These are phyloP conservation scores for Acrocyrtus sp. DNA, from an alignment of 2,888 invertebrate species.

Conservation along the genomic window DNA sequence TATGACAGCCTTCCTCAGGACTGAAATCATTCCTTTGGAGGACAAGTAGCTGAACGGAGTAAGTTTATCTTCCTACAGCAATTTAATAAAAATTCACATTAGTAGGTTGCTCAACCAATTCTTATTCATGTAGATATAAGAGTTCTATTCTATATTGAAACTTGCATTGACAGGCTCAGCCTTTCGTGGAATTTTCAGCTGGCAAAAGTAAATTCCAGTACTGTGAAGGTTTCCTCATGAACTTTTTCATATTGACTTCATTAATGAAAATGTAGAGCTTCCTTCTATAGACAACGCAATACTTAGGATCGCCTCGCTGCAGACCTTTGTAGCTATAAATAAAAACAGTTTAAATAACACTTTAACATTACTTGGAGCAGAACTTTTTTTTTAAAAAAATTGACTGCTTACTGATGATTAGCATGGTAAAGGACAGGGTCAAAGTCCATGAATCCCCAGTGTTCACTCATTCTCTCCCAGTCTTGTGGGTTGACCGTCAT, in stretches of 20 bases:
- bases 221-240: slow-evolving; percentile 48
- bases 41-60: slow-evolving; percentile 46
- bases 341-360: neutral
- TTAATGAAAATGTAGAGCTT: slow-evolving; percentile 47
- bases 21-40: slow-evolving; percentile 42
- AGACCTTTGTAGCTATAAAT: slow-evolving; percentile 49
- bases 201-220: slow-evolving; percentile 44
- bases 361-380: neutral
- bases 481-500: slow-evolving; percentile 32
- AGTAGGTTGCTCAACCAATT: neutral
- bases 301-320: slow-evolving; percentile 49
- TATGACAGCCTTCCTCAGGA: slow-evolving; percentile 36
- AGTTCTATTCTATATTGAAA: slow-evolving; percentile 4
- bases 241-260: slow-evolving; percentile 39
- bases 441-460: slow-evolving; percentile 56
- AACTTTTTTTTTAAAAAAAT: neutral
- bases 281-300: slow-evolving; percentile 41
- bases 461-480: slow-evolving; percentile 27
- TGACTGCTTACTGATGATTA: slow-evolving; percentile 42
- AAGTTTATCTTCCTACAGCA: slow-evolving; percentile 41
- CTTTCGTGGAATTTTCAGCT: slow-evolving; percentile 44
- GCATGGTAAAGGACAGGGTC: slow-evolving; percentile 53
- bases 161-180: slow-evolving; percentile 40
- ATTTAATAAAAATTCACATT: neutral
- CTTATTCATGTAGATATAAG: neutral